phyloP scores from a whole-genome alignment of 23 tunicate genomes.

The Ciona savignyi region DNA sequence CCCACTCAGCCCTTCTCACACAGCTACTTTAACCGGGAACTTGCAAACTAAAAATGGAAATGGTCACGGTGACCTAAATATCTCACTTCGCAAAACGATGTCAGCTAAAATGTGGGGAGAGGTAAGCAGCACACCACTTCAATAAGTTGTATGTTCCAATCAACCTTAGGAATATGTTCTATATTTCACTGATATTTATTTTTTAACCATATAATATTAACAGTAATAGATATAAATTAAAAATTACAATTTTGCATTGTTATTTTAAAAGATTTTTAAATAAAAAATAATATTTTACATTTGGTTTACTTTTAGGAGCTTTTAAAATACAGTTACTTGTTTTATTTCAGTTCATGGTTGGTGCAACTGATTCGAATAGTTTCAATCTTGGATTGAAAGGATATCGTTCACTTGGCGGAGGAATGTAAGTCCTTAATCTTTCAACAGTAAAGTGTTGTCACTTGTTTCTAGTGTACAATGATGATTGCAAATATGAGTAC shows the following conservation, averaged over 20 bases:
- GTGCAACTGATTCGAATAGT: slow-evolving; percentile 46
- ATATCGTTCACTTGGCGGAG: slow-evolving; percentile 53
- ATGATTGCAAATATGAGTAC: too few species aligned
- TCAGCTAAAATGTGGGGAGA: slow-evolving; percentile 69
- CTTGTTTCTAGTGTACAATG: too few species aligned
- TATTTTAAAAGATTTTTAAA: too few species aligned
- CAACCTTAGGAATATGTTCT: too few species aligned
- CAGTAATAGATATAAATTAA: too few species aligned
- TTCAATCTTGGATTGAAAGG: slow-evolving; percentile 58
- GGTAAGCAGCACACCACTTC: slow-evolving; percentile 23
- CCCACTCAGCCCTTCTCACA: slow-evolving; percentile 63
- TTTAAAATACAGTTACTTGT: background rate
- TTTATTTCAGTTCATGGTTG: slow-evolving; percentile 7
- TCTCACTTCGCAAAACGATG: slow-evolving; percentile 30
- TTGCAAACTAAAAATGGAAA: slow-evolving; percentile 70
- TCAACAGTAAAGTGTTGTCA: too few species aligned
- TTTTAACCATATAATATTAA: too few species aligned
- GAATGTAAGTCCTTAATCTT: slow-evolving; percentile 97
- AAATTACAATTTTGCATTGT: too few species aligned
- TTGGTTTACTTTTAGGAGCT: background rate
- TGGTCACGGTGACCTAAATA: slow-evolving; percentile 60
- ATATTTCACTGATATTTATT: too few species aligned
- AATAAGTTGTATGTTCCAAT: background rate
- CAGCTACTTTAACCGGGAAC: slow-evolving; percentile 77
- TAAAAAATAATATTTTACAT: background rate